Conservation (phyloP, 64 coral and sea anemone genomes). For the Orbicella faveolata region DNA sequence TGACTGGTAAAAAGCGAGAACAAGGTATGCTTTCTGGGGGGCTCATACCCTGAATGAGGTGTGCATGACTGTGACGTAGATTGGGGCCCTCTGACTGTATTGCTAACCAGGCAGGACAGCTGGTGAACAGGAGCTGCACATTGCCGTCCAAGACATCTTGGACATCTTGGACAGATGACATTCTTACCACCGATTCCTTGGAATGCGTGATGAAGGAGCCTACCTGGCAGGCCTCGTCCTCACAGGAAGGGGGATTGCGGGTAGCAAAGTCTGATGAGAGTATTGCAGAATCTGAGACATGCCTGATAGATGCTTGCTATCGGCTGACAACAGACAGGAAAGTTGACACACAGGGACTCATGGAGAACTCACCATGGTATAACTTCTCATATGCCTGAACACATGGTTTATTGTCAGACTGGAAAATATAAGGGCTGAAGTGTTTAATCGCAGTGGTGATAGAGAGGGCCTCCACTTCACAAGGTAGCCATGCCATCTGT, state of each 20-base stretch:
- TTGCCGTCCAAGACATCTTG: no score
- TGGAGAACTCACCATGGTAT: not conserved
- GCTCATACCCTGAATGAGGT: no score
- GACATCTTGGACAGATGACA: no score
- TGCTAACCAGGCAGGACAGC: no score
- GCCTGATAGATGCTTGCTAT: slow-evolving; percentile 18
- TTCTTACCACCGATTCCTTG: slow-evolving; percentile 2
- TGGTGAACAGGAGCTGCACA: no score
- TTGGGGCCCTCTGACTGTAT: no score
- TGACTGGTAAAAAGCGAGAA: no score
- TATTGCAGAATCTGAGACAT: not conserved
- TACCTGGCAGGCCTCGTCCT: slow-evolving; percentile 12
- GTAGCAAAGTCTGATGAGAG: slow-evolving; percentile 5
- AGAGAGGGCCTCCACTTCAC: slow-evolving; percentile 15
- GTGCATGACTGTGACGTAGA: no score
- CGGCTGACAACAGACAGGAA: slow-evolving; percentile 2
- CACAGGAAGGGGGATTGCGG: not conserved
- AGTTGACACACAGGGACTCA: not conserved
- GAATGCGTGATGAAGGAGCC: not conserved
- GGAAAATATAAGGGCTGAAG: slow-evolving; percentile 25
- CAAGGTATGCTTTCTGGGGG: no score
- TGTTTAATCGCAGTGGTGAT: slow-evolving; percentile 35
- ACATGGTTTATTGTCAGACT: not conserved
- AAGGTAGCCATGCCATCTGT: slow-evolving; percentile 18
- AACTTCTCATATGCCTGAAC: not conserved